Percentiles rank a stretch among this genome's conserved stretches.
Conservation (phyloP, 2,113 vertebrate species). For the Orthonyx spaldingii region DNA sequence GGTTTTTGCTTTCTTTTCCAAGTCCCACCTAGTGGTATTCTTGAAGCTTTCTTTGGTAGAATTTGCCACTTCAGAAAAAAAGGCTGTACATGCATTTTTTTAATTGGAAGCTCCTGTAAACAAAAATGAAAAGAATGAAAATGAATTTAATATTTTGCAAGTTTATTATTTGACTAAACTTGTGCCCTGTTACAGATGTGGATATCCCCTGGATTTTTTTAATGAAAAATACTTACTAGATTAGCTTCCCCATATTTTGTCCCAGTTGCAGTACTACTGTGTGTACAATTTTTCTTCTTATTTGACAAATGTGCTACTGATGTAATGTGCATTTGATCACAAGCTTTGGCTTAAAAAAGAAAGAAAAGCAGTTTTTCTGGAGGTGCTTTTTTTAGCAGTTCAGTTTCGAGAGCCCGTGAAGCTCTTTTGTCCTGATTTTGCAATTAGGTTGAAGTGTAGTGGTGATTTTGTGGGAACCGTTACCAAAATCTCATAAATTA, state of each 20-base stretch:
- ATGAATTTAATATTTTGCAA: background rate
- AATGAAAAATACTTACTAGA: background rate
- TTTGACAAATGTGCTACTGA: background rate
- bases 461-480: background rate
- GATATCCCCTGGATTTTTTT: background rate
- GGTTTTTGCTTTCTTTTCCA: background rate
- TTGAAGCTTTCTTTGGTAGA: background rate
- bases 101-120: background rate
- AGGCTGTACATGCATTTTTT: background rate
- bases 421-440: background rate
- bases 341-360: background rate
- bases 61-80: background rate
- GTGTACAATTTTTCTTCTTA: background rate
- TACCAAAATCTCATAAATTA: background rate
- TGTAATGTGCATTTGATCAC: background rate
- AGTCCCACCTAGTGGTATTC: background rate
- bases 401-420: background rate
- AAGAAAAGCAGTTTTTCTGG: background rate
- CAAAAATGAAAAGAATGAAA: background rate
- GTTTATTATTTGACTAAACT: background rate
- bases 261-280: background rate
- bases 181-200: background rate
- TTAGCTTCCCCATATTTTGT: background rate
- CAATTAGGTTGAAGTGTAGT: background rate
- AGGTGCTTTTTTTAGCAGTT: background rate